Conservation (phyloP, 2,888 invertebrate species). For the Zaprionus bogoriensis region DNA sequence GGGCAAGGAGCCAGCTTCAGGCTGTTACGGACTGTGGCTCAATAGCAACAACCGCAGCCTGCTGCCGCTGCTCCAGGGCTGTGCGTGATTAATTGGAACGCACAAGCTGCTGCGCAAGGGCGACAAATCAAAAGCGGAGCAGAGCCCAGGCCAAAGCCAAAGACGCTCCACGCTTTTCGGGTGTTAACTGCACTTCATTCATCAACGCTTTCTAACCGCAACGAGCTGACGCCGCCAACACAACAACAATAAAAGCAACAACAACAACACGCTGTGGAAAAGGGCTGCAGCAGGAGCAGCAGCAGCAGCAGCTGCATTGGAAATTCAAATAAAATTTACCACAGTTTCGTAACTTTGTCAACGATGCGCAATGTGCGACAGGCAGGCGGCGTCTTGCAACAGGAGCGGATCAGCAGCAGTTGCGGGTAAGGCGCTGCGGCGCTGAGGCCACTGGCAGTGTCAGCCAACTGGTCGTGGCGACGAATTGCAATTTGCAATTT, state of each 20-base stretch:
- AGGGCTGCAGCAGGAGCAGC: background rate
- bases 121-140: conserved; percentile 59
- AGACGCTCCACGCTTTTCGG: conserved; percentile 46
- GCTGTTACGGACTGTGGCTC: conserved; percentile 10
- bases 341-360: conserved; percentile 77
- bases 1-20: conserved; percentile 18
- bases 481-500: conserved; percentile 79
- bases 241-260: too few relatives aligned
- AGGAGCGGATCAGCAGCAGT: conserved; percentile 9
- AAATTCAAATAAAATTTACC: conserved; percentile 78
- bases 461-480: conserved; percentile 65
- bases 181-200: conserved; percentile 79
- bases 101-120: conserved; percentile 32
- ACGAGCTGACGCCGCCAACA: too few relatives aligned
- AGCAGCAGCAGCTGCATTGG: conserved; percentile 53
- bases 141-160: conserved; percentile 33
- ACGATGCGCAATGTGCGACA: conserved; percentile 67
- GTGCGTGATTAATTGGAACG: conserved; percentile 71
- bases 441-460: conserved; percentile 8
- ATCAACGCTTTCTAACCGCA: conserved; percentile 76
- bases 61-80: conserved; percentile 42
- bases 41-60: conserved; percentile 20
- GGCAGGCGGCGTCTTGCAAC: conserved; percentile 32
- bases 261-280: conserved; percentile 7
- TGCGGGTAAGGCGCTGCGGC: background rate